Evolutionary conservation across 2,113 vertebrate species (phyloP), one percentile per base, ranked within the genome.

Genomic region (Eclectus roratus): DNA sequence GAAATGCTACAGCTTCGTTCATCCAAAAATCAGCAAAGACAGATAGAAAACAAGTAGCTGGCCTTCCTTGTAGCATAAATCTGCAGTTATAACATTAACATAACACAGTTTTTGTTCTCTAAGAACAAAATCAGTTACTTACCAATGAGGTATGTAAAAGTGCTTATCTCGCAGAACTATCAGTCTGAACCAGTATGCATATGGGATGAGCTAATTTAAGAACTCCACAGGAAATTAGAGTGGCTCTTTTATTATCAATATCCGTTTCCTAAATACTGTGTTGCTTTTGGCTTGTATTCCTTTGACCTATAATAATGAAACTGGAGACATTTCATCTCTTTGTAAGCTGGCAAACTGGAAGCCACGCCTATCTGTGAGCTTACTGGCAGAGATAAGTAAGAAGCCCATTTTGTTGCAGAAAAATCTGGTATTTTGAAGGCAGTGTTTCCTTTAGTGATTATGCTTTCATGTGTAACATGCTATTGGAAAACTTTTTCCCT

Each of bases 141-240:
- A 80, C 53, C 69, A 92, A 37, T 61, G 80, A 93, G 65, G 86
- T 96, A 81, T 69, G 29, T 71, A 78, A 84, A 91, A 96, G 56
- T 82, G 70, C 88, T 94, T 96, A 89, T 94, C 92, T 95, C 78
- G 76, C 92, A 96, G 92, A 94, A 94, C 84, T 92, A 95, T 96
- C 93, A 43, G 61, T 88, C 89, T 89, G 72, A 96, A 93, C 93
- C 88, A 95, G 65, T 93, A 49, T 91, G 83, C 80, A 69, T 96
- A 79, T 24, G 65, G 94, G 83, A 96, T 92, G 80, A 96, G 80
- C 88, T 96, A 96, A 97, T 97, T 96, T 97, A 96, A 93, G 96
- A 96, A 92, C 92, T 92, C 93, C 80, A 69, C 93, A 87, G 94
- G 94, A 96, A 95, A 94, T 96, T 88, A 86, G 80, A 96, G 73